These are phyloP conservation scores for Leistus spinibarbis DNA, from an alignment of 2,888 invertebrate genomes.

Conservation along the genomic window DNA sequence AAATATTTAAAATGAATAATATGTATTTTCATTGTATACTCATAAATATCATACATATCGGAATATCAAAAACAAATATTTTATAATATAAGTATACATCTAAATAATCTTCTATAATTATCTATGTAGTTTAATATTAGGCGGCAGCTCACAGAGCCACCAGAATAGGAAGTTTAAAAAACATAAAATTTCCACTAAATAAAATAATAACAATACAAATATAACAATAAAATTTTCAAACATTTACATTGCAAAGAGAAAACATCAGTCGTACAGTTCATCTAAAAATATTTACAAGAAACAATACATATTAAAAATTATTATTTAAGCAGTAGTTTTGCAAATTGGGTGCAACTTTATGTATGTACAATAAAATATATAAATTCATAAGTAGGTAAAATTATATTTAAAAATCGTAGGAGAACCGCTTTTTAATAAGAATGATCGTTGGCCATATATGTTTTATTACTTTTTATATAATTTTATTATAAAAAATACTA, in stretches of 20 bases:
- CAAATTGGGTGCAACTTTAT: slow-evolving; percentile 5
- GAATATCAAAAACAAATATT: slow-evolving; percentile 32
- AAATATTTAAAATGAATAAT: slow-evolving; percentile 3
- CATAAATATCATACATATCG: slow-evolving; percentile 27
- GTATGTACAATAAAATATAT: slow-evolving; percentile 22
- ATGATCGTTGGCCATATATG: neutral
- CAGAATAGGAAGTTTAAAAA: neutral
- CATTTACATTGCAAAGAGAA: neutral
- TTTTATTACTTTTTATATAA: neutral
- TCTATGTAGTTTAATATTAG: neutral
- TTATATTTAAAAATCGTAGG: neutral
- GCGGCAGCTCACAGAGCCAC: slow-evolving; percentile 19
- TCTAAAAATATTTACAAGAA: slow-evolving; percentile 30
- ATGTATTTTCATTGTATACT: slow-evolving; percentile 26
- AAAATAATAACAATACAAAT: slow-evolving; percentile 6
- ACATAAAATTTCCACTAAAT: slow-evolving; percentile 2
- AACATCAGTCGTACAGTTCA: neutral
- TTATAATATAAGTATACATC: slow-evolving; percentile 22
- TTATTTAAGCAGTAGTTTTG: neutral
- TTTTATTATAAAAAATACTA: slow-evolving; percentile 25
- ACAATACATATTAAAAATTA: slow-evolving; percentile 16
- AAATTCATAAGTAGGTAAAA: slow-evolving; percentile 24
- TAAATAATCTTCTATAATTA: slow-evolving; percentile 1
- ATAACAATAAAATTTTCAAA: slow-evolving; percentile 21
- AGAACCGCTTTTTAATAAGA: neutral